Conservation (phyloP, 2,888 invertebrate species). For the Microctonus brassicae region DNA sequence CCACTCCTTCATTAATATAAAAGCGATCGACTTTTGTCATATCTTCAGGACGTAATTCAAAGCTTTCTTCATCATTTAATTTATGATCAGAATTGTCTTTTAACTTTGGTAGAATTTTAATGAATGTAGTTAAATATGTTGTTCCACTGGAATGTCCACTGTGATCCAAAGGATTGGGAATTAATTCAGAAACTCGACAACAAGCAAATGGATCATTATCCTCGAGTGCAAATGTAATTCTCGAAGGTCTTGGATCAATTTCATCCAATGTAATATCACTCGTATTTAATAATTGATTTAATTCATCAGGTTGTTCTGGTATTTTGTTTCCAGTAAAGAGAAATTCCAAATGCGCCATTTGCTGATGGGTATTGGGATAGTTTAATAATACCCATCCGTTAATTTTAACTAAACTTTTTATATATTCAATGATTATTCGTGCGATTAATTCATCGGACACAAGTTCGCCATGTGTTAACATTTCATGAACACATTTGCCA, state of each 20-base stretch:
- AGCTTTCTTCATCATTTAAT: conserved; percentile 22
- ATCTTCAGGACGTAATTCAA: conserved; percentile 60
- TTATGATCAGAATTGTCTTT: conserved; percentile 12
- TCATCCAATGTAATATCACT: conserved; percentile 51
- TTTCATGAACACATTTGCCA: conserved; percentile 74
- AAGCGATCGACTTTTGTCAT: conserved; percentile 73
- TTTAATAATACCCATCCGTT: conserved; percentile 77
- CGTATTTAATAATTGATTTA: background rate
- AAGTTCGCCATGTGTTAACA: conserved; percentile 72
- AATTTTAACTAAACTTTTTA: conserved; percentile 71
- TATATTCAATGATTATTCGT: conserved; percentile 75
- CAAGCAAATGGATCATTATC: conserved; percentile 67
- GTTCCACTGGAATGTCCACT: conserved; percentile 60
- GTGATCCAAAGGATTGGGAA: conserved; percentile 72
- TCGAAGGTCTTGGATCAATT: conserved; percentile 42
- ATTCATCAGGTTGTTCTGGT: conserved; percentile 68
- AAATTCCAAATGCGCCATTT: conserved; percentile 75
- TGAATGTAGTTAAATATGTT: conserved; percentile 74
- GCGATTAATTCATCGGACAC: conserved; percentile 73
- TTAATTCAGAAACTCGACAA: conserved; percentile 71
- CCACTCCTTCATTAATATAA: conserved; percentile 74
- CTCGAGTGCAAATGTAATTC: conserved; percentile 68
- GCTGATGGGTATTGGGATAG: conserved; percentile 74
- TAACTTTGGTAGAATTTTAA: conserved; percentile 65
- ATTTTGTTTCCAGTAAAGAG: conserved; percentile 72